These are phyloP conservation scores for Gymnopithys bicolor DNA, from an alignment of 2,797 vertebrate species.

Conservation along the genomic window DNA sequence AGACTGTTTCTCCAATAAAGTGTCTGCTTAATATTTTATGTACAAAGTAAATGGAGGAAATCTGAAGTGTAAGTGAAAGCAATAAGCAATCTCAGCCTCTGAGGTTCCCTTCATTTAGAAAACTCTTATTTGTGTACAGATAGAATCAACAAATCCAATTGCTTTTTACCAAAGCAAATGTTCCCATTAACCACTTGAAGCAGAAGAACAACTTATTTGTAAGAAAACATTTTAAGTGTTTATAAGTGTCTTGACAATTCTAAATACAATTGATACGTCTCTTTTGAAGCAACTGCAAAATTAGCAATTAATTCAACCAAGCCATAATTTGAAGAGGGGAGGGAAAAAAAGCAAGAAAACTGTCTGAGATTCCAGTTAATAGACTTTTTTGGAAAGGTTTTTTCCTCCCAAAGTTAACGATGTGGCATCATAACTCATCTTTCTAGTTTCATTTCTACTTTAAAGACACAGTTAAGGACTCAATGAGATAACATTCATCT, in stretches of 20 bases:
- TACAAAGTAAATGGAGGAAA: not conserved
- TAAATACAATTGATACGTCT: not conserved
- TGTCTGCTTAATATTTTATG: not conserved
- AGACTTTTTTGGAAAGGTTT: not conserved
- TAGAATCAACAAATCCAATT: slow-evolving; percentile 34
- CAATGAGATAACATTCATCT: not conserved
- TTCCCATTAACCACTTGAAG: slow-evolving; percentile 32
- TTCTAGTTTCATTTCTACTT: not conserved
- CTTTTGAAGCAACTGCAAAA: slow-evolving; percentile 1
- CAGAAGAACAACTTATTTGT: slow-evolving; percentile 16
- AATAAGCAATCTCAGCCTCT: not conserved
- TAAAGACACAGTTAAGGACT: not conserved
- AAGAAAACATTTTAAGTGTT: slow-evolving; percentile 9
- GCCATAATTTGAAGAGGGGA: not conserved
- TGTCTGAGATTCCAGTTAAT: not conserved
- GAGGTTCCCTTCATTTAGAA: not conserved
- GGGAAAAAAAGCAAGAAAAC: not conserved
- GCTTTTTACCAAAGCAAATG: not conserved
- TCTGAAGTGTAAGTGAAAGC: not conserved
- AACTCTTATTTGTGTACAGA: not conserved
- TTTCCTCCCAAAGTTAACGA: not conserved
- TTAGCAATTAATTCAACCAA: slow-evolving; percentile 36
- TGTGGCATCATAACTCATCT: not conserved
- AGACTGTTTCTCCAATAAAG: not conserved
- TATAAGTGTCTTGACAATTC: not conserved